Conservation (phyloP, 2,888 invertebrate genomes). For the Euplagia quadripunctaria region DNA sequence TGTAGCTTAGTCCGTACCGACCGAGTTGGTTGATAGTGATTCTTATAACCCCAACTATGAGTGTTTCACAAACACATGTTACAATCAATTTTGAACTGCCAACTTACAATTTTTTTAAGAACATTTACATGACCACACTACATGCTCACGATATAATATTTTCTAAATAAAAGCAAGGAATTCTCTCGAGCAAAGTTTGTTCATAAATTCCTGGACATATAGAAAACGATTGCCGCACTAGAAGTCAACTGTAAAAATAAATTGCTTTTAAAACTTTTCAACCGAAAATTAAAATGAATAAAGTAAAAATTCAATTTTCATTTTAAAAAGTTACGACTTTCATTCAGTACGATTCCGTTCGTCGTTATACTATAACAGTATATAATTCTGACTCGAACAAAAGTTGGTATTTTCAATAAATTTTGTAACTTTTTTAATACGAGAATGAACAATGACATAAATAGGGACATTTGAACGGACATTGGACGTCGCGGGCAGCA, state of each 20-base stretch:
- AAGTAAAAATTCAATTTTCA: slow-evolving; percentile 34
- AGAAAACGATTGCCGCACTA: slow-evolving; percentile 5
- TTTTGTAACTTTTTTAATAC: slow-evolving; percentile 52
- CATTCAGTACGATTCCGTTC: slow-evolving; percentile 42
- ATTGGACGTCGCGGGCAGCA: slow-evolving; percentile 49
- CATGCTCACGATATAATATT: not conserved
- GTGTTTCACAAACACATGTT: not conserved
- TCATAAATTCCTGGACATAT: not conserved
- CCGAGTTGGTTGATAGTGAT: no score
- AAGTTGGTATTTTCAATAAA: slow-evolving; percentile 47
- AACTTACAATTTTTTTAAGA: no score
- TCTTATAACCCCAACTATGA: no score
- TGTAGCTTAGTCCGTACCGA: no score
- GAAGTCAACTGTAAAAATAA: not conserved
- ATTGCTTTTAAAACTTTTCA: slow-evolving; percentile 21
- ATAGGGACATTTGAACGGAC: slow-evolving; percentile 46
- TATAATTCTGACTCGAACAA: slow-evolving; percentile 49
- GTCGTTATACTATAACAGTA: slow-evolving; percentile 38
- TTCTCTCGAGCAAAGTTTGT: not conserved
- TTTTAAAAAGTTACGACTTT: slow-evolving; percentile 39
- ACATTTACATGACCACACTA: no score
- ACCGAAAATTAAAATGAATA: slow-evolving; percentile 28
- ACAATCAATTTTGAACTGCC: no score
- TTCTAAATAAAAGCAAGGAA: not conserved
- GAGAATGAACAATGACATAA: slow-evolving; percentile 65